These are phyloP conservation scores for Physocephala rufipes DNA, from an alignment of 2,888 invertebrate genomes.

Conservation along the genomic window DNA sequence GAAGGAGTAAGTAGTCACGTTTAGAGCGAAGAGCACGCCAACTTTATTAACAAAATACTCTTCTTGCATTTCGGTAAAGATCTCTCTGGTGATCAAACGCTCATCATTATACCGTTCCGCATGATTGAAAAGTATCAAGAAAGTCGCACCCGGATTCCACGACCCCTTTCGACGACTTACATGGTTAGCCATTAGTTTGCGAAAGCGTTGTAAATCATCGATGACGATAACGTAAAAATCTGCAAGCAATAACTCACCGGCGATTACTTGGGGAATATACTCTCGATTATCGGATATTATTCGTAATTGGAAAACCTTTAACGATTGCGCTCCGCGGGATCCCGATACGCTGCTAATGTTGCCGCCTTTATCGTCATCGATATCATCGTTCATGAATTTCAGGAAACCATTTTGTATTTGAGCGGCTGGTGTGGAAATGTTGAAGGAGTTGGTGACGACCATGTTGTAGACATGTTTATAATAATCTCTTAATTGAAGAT, in stretches of 20 bases:
- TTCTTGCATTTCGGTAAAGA: constrained; percentile 55
- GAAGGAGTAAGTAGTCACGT: constrained; percentile 55
- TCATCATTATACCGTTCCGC: constrained; percentile 42
- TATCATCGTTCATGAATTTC: constrained; percentile 55
- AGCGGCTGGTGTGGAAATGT: constrained; percentile 61
- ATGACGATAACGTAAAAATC: constrained; percentile 61
- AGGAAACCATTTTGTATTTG: constrained; percentile 60
- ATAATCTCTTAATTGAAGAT: constrained; percentile 50
- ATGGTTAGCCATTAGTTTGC: constrained; percentile 48
- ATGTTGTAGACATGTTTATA: constrained; percentile 57
- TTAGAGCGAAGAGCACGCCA: constrained; percentile 56
- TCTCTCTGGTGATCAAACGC: constrained; percentile 48
- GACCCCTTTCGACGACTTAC: constrained; percentile 54
- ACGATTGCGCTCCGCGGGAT: constrained; percentile 30
- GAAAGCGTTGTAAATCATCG: constrained; percentile 53
- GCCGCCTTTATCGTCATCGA: constrained; percentile 31
- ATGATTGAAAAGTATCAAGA: constrained; percentile 61
- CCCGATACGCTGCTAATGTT: too few relatives aligned
- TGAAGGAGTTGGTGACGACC: constrained; percentile 53
- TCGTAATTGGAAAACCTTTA: constrained; percentile 52
- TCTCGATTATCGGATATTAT: constrained; percentile 52
- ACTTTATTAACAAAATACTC: constrained; percentile 59
- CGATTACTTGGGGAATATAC: constrained; percentile 19
- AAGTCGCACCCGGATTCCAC: constrained; percentile 64
- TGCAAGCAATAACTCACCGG: constrained; percentile 49